These are phyloP conservation scores for Rhagologus leucostigma DNA, from an alignment of 2,113 vertebrate genomes.

Conservation along the genomic window DNA sequence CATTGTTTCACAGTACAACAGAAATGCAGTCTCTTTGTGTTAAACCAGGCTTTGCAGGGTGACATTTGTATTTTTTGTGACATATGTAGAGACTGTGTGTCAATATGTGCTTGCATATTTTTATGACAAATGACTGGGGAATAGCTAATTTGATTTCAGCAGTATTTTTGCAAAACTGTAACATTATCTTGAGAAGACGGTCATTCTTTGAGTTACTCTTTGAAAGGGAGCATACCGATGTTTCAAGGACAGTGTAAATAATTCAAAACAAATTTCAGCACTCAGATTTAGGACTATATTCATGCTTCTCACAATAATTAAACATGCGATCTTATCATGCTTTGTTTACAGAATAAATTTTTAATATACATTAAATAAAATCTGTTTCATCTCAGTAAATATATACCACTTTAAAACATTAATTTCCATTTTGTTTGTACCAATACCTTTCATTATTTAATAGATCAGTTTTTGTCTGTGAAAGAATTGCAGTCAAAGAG, in stretches of 20 bases:
- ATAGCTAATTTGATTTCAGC: background rate
- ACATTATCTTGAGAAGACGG: background rate
- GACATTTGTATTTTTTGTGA: background rate
- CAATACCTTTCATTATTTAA: conserved; percentile 48
- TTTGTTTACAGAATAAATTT: conserved; percentile 47
- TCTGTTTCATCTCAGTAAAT: conserved; percentile 37
- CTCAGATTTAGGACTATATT: background rate
- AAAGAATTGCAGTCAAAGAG: background rate
- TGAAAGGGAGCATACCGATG: background rate
- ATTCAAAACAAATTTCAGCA: conserved; percentile 14
- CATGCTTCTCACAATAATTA: conserved; percentile 17
- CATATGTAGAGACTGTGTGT: background rate
- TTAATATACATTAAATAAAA: conserved; percentile 45
- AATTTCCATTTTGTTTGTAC: conserved; percentile 23
- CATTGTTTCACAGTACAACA: background rate
- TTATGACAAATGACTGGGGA: background rate
- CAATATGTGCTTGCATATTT: background rate
- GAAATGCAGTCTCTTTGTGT: background rate
- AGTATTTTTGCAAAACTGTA: background rate
- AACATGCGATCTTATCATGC: background rate
- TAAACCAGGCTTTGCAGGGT: background rate
- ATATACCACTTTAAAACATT: conserved; percentile 22
- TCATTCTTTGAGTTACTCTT: background rate
- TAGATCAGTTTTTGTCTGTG: background rate
- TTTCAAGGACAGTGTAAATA: conserved; percentile 50